Percentiles rank a stretch among this genome's conserved stretches.
phyloP scores from a whole-genome alignment of 2,797 vertebrate genomes.

The Halcyon smyrnensis region DNA sequence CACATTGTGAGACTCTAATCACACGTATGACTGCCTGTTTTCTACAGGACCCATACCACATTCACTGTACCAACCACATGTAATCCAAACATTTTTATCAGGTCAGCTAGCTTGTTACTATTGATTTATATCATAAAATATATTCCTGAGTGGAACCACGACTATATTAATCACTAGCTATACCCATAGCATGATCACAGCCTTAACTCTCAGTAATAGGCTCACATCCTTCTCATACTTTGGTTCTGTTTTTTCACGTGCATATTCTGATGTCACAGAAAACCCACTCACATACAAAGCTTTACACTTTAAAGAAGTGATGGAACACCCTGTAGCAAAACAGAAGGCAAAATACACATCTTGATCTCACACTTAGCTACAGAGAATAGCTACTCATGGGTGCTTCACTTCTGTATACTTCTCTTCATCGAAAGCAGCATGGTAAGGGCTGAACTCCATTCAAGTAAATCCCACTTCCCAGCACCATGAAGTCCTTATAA shows the following conservation, averaged over 20 bases:
- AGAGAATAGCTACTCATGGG: background rate
- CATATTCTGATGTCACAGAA: background rate
- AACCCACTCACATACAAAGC: background rate
- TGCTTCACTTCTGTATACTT: background rate
- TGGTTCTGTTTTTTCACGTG: background rate
- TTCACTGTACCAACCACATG: background rate
- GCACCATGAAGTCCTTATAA: background rate
- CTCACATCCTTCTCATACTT: background rate
- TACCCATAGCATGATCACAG: background rate
- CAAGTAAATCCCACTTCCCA: background rate
- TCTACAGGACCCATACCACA: background rate
- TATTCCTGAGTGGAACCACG: background rate
- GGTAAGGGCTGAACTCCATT: background rate
- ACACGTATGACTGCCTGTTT: background rate
- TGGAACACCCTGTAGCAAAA: background rate
- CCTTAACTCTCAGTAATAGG: background rate
- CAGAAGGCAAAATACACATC: background rate
- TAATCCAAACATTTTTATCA: background rate
- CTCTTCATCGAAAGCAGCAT: background rate
- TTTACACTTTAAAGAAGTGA: background rate
- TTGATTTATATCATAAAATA: background rate
- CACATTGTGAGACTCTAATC: background rate
- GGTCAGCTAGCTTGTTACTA: background rate
- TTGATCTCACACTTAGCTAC: accelerated
- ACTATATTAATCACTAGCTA: background rate